phyloP scores from a whole-genome alignment of 2,797 vertebrate genomes.

The Leptoclinus maculatus region DNA sequence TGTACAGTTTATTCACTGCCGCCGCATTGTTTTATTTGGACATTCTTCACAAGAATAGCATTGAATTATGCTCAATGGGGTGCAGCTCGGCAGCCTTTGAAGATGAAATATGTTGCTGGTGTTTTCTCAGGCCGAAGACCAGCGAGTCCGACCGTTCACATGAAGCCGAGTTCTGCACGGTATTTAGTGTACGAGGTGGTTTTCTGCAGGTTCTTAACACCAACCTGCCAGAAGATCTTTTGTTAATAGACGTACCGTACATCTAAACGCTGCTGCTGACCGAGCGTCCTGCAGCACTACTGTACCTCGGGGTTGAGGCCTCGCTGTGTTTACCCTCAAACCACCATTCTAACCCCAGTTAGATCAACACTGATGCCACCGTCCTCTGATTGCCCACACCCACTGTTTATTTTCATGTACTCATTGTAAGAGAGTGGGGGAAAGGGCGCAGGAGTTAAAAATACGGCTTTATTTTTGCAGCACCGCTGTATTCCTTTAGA shows the following conservation, averaged over 20 bases:
- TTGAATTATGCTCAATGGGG: constrained; percentile 76
- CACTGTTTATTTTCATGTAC: constrained; percentile 54
- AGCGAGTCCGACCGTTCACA: constrained; percentile 36
- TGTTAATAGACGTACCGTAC: neutral
- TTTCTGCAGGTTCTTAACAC: neutral
- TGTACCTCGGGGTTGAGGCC: constrained; percentile 18
- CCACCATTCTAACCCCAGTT: constrained; percentile 36
- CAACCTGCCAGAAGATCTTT: neutral
- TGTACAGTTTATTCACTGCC: constrained; percentile 71
- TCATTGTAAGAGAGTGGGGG: constrained; percentile 23
- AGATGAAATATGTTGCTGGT: constrained; percentile 70
- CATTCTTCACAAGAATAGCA: constrained; percentile 81
- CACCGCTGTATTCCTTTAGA: neutral
- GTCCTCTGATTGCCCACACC: constrained; percentile 43
- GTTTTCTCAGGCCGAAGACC: constrained; percentile 71
- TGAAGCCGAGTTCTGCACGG: constrained; percentile 18
- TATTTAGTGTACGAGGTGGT: neutral
- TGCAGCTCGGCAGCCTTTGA: constrained; percentile 73
- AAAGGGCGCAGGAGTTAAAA: constrained; percentile 45
- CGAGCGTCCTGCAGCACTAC: neutral
- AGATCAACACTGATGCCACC: constrained; percentile 47
- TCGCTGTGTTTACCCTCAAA: constrained; percentile 43
- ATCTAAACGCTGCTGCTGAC: neutral
- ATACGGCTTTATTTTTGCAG: constrained; percentile 28
- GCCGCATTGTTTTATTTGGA: constrained; percentile 81